Evolutionary conservation across 2,888 invertebrate genomes (phyloP), one percentile per base, ranked within the genome.

Genomic region (Fragum whitleyi): DNA sequence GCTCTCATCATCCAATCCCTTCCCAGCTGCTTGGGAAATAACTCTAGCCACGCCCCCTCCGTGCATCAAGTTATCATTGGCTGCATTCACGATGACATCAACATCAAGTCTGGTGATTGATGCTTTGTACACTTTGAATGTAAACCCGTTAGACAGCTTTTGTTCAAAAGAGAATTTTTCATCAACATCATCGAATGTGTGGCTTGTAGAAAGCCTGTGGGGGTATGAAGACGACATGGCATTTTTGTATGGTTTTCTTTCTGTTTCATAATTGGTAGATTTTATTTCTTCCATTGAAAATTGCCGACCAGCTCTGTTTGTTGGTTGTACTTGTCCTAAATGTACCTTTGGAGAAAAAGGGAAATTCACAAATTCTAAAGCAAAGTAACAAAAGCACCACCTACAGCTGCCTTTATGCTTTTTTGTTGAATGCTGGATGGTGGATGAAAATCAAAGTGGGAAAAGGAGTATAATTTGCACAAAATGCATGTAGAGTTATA

Each of bases 21-120:
- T 74, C 0, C 86, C 86, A 23, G 86, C 86, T 16, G 81, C 83
- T 2, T 79, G 62, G 32, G 83, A 67, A 32, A 79, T 72, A 0
- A 78, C 83, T 62, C 67, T 73, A 19, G 86, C 86, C 28, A 86
- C 86, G 29, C 86, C 86, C 14, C 86, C 83, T 29, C 83, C 86
- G 68, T 86, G 86, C 75, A 77, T 68, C 75, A 86, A 68, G 19
- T 16, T 75, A 47, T 86, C 81, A 75, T 86, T 86, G n/a, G 86
- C 86, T 39, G 86, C 86, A 74, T 86, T 86, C 9, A 86, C 86
- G 16, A 86, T 86, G 1, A 53, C 73, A 61, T 86, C 81, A 14
- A 86, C 86, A 2, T 77, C 29, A 6, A 86, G 28, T 0, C 26
- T 53, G n/a, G 79, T 75, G 14, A 86, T 86, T 14, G 79, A 79